phyloP scores from a whole-genome alignment of 2,797 vertebrate species.

The Tapera naevia region DNA sequence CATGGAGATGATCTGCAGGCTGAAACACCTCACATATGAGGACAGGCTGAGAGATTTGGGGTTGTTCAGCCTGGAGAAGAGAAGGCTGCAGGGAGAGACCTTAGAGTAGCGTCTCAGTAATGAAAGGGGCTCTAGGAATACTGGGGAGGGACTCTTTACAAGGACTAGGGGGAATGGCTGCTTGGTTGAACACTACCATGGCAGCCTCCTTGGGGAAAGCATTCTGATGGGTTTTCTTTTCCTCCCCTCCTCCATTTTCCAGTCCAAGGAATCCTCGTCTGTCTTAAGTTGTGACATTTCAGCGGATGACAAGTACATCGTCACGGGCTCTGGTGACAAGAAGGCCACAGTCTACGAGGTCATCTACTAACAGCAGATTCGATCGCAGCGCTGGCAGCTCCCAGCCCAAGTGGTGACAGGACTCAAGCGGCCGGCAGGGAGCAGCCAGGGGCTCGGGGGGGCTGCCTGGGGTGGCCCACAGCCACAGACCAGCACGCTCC shows the following conservation, averaged over 20 bases:
- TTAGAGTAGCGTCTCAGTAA: too few relatives aligned
- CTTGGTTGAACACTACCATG: rapidly evolving
- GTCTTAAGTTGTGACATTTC: slow-evolving; percentile 94
- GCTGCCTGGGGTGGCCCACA: not conserved
- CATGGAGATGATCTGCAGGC: too few relatives aligned
- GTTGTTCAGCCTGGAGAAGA: too few relatives aligned
- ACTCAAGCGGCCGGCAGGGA: not conserved
- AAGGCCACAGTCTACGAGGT: slow-evolving; percentile 98
- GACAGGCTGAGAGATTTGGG: too few relatives aligned
- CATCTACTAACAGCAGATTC: slow-evolving; percentile 84
- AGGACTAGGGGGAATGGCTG: too few relatives aligned
- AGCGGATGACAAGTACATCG: slow-evolving; percentile 91
- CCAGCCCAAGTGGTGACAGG: not conserved
- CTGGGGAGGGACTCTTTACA: too few relatives aligned
- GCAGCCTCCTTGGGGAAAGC: rapidly evolving
- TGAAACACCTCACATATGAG: too few relatives aligned
- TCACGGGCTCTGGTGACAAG: slow-evolving; percentile 97
- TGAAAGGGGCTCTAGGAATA: too few relatives aligned
- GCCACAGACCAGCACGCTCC: not conserved
- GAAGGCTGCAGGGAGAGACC: too few relatives aligned
- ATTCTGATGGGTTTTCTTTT: not conserved
- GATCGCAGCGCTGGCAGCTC: slow-evolving; percentile 27
- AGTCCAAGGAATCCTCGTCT: slow-evolving; percentile 95
- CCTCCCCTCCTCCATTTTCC: not conserved
- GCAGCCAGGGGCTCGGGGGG: not conserved